A percentile compares a stretch with the other conserved stretches of the same genome.
Evolutionary conservation across 2,113 vertebrate species (phyloP).

Genomic region (Aramus guarauna): DNA sequence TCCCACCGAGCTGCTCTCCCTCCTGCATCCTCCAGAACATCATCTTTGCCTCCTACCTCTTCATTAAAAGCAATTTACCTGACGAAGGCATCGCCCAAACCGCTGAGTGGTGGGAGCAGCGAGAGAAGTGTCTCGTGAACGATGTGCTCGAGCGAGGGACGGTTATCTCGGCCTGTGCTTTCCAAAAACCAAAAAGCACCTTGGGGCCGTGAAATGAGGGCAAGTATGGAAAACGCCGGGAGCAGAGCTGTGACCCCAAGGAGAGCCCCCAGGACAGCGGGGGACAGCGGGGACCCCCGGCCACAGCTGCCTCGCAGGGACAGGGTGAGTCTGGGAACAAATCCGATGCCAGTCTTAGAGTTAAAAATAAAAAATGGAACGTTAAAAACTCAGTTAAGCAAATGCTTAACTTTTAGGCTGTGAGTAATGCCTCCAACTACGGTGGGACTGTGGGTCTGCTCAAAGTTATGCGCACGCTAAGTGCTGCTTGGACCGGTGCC

Average conservation of each 20-base stretch:
- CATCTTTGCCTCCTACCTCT: not conserved
- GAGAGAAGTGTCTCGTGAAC: not conserved
- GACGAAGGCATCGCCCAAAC: not conserved
- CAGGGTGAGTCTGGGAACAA: not conserved
- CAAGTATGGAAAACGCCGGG: fast-evolving
- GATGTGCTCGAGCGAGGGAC: fast-evolving
- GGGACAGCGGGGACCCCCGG: fast-evolving
- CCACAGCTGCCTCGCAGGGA: fast-evolving
- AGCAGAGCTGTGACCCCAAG: not conserved
- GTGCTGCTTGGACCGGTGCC: not conserved
- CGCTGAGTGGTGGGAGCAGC: fast-evolving
- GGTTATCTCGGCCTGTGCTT: not conserved
- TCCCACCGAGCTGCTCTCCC: not conserved
- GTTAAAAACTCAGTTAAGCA: not conserved
- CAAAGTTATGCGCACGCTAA: not conserved
- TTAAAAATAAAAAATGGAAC: not conserved
- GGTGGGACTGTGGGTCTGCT: not conserved
- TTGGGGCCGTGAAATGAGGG: not conserved
- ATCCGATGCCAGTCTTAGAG: not conserved
- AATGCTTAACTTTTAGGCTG: not conserved
- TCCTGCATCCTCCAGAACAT: fast-evolving
- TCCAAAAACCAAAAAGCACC: not conserved
- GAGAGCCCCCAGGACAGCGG: not conserved
- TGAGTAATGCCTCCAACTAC: not conserved
- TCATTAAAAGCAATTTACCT: not conserved